Evolutionary conservation across 2,797 vertebrate genomes (phyloP), one percentile per base, ranked within the genome.

Genomic region (Fratercula arctica): DNA sequence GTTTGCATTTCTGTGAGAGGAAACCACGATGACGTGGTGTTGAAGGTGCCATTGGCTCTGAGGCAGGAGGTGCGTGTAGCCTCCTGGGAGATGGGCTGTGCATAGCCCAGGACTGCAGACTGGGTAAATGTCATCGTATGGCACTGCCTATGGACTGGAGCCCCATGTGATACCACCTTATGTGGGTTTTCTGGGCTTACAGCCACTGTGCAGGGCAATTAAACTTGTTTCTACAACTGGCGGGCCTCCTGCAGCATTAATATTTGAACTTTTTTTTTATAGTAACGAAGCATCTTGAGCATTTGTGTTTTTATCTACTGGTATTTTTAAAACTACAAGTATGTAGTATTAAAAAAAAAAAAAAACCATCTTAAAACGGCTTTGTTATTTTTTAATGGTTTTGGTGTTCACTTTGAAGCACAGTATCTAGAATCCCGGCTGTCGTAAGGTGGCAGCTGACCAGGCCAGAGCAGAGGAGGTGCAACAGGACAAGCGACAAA

Each of bases 141-240:
- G 10, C 48, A 26, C 33, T 29, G 43, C 3, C 1, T 9, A 4
- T 10, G 17, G 13, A 21, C 19, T 61, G 10, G 20, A 76, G 11
- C 9, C 8, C 12, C 5, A 6, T 0, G 2, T 18, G 16, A 50
- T 29, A 41, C 21, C 3, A 1, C 3, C 41, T 23, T 37, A 29
- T 1, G 1, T 31, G 31, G 14, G 20, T n/a, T 79, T 14, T 59
- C 23, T 11, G 37, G 39, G 45, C 25, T 68, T 51, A 46, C 29
- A 41, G 48, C 21, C 17, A 10, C 48, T 20, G 21, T 13, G 48
- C 31, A 28, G 14, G 23, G 39, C 53, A 35, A 4, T 56, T 46
- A 33, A 41, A 41, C 10, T 45, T 33, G 4, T 56, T 73, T 81
- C 43, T 50, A 37, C 60, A 82, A 19, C 66, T 37, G 10, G 16